phyloP scores from a whole-genome alignment of 37 sponge, comb jelly and placozoan species.

The Halichondria panicea region DNA sequence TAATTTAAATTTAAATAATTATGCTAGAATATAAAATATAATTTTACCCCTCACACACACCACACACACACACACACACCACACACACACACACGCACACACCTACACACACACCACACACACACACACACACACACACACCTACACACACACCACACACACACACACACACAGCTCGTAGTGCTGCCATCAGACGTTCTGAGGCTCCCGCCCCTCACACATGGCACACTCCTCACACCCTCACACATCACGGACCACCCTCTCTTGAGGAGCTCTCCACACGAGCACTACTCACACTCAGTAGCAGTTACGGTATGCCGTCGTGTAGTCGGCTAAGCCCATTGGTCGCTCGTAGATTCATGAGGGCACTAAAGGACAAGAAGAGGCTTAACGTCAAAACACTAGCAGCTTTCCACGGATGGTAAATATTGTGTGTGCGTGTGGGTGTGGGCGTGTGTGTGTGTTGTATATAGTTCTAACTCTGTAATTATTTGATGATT shows the following conservation, averaged over 20 bases:
- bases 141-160: too few relatives aligned
- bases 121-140: too few relatives aligned
- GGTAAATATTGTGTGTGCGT: conserved; percentile 29
- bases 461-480: not conserved
- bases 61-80: too few relatives aligned
- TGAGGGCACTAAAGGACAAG: conserved; percentile 26
- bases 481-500: not conserved
- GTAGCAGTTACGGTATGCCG: conserved; percentile 34
- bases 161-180: conserved; percentile 10
- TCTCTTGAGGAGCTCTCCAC: conserved; percentile 35
- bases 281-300: conserved; percentile 4
- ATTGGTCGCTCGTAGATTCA: conserved; percentile 23
- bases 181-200: conserved; percentile 28
- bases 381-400: conserved; percentile 54
- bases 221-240: not conserved
- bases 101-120: too few relatives aligned
- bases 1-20: too few relatives aligned
- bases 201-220: not conserved
- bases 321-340: conserved; percentile 48
- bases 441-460: conserved; percentile 8
- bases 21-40: too few relatives aligned
- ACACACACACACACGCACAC: too few relatives aligned
- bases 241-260: not conserved
- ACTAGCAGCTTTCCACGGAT: conserved; percentile 48
- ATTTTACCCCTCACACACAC: too few relatives aligned